Conservation (phyloP, 2,113 vertebrate species). For the Leucopternis melanops region DNA sequence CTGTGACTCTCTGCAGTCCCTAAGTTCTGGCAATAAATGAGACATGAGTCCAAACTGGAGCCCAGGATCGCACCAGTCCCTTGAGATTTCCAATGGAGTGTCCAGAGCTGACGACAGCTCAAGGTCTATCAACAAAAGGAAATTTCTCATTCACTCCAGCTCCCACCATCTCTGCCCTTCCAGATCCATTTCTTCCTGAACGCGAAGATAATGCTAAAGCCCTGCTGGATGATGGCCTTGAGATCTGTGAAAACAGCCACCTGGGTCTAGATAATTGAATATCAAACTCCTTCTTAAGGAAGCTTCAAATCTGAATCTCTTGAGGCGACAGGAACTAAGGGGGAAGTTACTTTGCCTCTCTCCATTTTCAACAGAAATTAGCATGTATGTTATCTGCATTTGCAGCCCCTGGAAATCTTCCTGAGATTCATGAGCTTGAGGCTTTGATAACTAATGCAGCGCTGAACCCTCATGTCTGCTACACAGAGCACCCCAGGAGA, state of each 20-base stretch:
- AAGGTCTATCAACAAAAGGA: background rate
- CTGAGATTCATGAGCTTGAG: background rate
- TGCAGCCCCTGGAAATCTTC: constrained; percentile 41
- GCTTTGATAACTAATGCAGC: background rate
- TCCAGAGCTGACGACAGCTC: background rate
- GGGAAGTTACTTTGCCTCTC: background rate
- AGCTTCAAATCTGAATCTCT: background rate
- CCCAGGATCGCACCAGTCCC: background rate
- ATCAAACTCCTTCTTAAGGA: background rate
- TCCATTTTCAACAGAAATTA: background rate
- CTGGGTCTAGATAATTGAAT: background rate
- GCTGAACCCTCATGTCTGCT: background rate
- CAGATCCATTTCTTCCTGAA: background rate
- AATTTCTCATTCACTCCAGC: background rate
- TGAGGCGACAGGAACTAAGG: background rate
- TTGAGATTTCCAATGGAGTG: background rate
- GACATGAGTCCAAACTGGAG: background rate
- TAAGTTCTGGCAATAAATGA: background rate
- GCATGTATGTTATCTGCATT: background rate
- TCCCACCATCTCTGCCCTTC: background rate
- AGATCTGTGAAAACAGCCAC: background rate
- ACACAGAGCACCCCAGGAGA: background rate
- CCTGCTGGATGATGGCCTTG: background rate
- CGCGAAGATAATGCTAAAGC: background rate
- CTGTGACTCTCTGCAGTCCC: background rate